Conservation (phyloP, 1,140 invertebrate species). For the Gyrodactylus salaris region DNA sequence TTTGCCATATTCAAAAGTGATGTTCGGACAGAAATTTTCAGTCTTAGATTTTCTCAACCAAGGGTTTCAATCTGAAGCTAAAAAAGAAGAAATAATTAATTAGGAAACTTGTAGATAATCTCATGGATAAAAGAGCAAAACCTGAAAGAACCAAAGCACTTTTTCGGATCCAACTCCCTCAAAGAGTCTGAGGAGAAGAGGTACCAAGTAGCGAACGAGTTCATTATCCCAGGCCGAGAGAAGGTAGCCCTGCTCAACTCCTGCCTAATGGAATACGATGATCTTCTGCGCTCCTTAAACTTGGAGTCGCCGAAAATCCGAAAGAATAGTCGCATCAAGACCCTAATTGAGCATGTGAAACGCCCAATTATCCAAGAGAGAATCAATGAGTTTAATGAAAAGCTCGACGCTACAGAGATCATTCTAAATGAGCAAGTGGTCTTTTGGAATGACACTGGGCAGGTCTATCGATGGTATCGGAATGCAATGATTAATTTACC, state of each 20-base stretch:
- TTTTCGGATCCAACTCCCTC: background rate
- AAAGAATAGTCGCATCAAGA: background rate
- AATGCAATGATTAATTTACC: background rate
- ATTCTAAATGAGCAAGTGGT: background rate
- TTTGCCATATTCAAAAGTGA: too few relatives aligned
- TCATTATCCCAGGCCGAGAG: background rate
- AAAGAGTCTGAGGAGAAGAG: background rate
- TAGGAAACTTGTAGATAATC: too few relatives aligned
- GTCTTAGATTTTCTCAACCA: too few relatives aligned
- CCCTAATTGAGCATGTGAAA: background rate
- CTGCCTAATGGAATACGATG: background rate
- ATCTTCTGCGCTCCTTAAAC: background rate
- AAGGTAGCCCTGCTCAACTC: background rate
- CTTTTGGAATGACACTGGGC: background rate
- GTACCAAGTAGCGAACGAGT: background rate
- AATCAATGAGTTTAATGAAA: background rate
- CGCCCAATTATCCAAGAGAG: background rate
- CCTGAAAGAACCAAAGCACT: background rate
- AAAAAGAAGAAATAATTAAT: too few relatives aligned
- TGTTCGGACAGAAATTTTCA: too few relatives aligned
- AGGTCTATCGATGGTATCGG: background rate
- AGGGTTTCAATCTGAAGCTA: too few relatives aligned
- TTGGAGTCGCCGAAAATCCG: background rate
- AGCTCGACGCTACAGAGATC: background rate
- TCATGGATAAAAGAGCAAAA: background rate